Percentiles rank a stretch among this genome's conserved stretches.
Evolutionary conservation across 2,888 invertebrate genomes (phyloP).

Genomic region (Macropis europaea): DNA sequence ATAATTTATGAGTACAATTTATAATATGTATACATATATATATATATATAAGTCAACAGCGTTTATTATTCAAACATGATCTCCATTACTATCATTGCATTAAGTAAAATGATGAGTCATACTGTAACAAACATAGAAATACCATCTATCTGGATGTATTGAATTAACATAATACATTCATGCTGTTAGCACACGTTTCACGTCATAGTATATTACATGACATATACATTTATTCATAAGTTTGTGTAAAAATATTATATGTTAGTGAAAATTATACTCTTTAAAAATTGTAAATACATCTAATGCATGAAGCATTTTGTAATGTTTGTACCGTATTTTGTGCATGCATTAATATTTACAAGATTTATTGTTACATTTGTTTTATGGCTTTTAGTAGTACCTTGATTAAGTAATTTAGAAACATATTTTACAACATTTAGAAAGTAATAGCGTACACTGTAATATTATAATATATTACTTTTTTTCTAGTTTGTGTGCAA

Average conservation of each 20-base stretch:
- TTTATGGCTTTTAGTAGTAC: not conserved
- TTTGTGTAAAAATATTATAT: constrained; percentile 22
- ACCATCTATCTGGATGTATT: constrained; percentile 1
- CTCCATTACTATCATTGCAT: not conserved
- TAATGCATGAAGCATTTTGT: constrained; percentile 16
- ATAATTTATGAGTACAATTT: constrained; percentile 3
- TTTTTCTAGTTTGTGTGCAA: constrained; percentile 7
- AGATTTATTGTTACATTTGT: not conserved
- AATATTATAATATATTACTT: not conserved
- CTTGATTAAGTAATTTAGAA: not conserved
- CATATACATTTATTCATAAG: constrained; percentile 17
- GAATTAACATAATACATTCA: constrained; percentile 46
- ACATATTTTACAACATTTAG: not conserved
- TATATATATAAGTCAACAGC: constrained; percentile 1
- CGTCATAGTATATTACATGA: constrained; percentile 21
- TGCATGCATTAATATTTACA: constrained; percentile 6
- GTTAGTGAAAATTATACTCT: constrained; percentile 9
- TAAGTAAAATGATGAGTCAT: not conserved
- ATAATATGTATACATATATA: no score
- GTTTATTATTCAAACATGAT: constrained; percentile 10
- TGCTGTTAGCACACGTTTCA: constrained; percentile 42
- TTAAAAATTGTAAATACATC: not conserved
- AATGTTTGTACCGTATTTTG: not conserved
- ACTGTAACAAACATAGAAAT: constrained; percentile 8
- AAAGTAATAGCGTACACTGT: not conserved